Evolutionary conservation across 1,140 invertebrate species (phyloP).

Genomic region (Papilio xuthus): DNA sequence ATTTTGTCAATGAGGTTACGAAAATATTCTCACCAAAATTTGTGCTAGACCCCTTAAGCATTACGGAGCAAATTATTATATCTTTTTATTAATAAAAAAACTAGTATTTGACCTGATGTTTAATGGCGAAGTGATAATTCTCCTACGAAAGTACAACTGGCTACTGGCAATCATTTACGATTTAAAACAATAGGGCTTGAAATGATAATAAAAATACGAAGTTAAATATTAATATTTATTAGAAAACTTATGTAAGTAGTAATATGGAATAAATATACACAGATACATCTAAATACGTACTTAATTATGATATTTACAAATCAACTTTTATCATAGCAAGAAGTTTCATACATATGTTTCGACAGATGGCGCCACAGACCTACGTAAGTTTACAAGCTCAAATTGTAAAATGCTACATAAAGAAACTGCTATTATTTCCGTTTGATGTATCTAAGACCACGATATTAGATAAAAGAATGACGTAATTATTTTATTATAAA

Average conservation of each 20-base stretch:
- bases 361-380: not conserved
- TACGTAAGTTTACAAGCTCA: not conserved
- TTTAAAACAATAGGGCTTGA: too few relatives aligned
- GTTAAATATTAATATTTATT: not conserved
- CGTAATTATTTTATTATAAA: too few relatives aligned
- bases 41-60: too few relatives aligned
- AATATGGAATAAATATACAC: slow-evolving; percentile 1
- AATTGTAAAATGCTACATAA: not conserved
- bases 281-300: not conserved
- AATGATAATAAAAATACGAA: not conserved
- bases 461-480: not conserved
- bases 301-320: too few relatives aligned
- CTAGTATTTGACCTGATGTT: too few relatives aligned
- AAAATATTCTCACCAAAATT: too few relatives aligned
- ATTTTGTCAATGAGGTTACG: too few relatives aligned
- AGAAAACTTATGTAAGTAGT: not conserved
- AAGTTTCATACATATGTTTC: not conserved
- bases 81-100: too few relatives aligned
- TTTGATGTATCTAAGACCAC: not conserved
- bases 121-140: too few relatives aligned
- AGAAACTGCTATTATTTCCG: not conserved
- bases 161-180: not conserved
- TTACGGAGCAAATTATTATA: too few relatives aligned
- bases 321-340: not conserved
- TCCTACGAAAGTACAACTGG: too few relatives aligned